Evolutionary conservation across 1,140 invertebrate genomes (phyloP).

Genomic region (Eufriesea mexicana): DNA sequence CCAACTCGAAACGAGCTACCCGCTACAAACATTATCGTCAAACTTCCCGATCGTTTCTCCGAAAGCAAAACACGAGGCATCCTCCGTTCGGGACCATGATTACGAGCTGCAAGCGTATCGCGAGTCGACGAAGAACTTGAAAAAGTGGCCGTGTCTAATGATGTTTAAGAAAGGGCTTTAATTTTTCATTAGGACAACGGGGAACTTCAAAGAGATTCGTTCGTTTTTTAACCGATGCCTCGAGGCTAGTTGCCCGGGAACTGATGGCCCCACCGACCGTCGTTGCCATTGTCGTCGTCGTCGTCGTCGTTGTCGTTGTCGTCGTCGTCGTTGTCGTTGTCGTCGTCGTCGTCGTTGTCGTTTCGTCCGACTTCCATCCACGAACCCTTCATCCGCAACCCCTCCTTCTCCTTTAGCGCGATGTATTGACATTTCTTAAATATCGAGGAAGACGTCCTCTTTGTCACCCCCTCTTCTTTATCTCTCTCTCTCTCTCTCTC

Average conservation of each 20-base stretch:
- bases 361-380: conserved; percentile 60
- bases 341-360: conserved; percentile 44
- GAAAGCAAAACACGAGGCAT: conserved; percentile 12
- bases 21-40: not conserved
- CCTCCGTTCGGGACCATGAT: conserved; percentile 42
- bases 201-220: conserved; percentile 79
- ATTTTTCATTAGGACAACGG: conserved; percentile 81
- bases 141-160: conserved; percentile 80
- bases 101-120: conserved; percentile 59
- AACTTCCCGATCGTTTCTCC: not conserved
- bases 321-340: conserved; percentile 61
- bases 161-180: conserved; percentile 82
- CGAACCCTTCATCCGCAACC: conserved; percentile 61
- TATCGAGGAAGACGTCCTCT: conserved; percentile 63
- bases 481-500: not conserved
- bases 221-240: conserved; percentile 80
- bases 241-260: conserved; percentile 68
- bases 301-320: conserved; percentile 66
- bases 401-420: conserved; percentile 28
- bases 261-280: conserved; percentile 46
- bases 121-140: conserved; percentile 61
- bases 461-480: not conserved
- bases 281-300: conserved; percentile 1
- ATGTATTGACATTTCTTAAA: conserved; percentile 81
- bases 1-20: no score